Evolutionary conservation across 2,113 vertebrate genomes (phyloP).

Genomic region (Sula dactylatra): DNA sequence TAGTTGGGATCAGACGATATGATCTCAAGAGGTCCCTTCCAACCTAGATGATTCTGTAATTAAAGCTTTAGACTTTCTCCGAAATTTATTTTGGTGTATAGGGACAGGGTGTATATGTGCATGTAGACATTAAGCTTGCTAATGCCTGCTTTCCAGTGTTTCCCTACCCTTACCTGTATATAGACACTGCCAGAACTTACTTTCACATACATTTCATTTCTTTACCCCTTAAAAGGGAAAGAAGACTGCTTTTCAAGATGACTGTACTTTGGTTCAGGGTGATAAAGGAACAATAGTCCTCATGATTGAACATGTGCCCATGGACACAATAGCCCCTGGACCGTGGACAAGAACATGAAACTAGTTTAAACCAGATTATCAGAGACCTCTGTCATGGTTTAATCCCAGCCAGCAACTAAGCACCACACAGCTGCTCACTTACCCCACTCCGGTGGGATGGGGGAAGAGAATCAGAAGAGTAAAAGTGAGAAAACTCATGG

Average conservation of each 20-base stretch:
- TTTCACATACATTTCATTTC: not conserved
- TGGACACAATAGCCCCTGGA: not conserved
- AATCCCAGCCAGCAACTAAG: not conserved
- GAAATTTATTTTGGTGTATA: not conserved
- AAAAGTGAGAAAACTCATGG: not conserved
- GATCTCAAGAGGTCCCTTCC: not conserved
- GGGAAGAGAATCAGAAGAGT: not conserved
- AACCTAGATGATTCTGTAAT: not conserved
- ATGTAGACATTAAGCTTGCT: not conserved
- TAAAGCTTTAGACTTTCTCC: not conserved
- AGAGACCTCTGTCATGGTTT: not conserved
- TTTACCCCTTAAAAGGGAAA: not conserved
- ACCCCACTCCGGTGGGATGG: no score
- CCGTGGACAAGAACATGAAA: not conserved
- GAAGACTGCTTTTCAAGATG: not conserved
- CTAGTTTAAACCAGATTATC: not conserved
- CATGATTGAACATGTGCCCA: accelerated
- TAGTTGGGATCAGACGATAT: not conserved
- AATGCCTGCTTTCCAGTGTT: not conserved
- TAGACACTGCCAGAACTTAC: not conserved
- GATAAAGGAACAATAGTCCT: not conserved
- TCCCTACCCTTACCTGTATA: not conserved
- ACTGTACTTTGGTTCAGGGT: not conserved
- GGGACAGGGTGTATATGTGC: no score
- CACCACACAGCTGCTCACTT: not conserved